Evolutionary conservation across 2,113 vertebrate genomes (phyloP).

Genomic region (Aptenodytes forsteri): DNA sequence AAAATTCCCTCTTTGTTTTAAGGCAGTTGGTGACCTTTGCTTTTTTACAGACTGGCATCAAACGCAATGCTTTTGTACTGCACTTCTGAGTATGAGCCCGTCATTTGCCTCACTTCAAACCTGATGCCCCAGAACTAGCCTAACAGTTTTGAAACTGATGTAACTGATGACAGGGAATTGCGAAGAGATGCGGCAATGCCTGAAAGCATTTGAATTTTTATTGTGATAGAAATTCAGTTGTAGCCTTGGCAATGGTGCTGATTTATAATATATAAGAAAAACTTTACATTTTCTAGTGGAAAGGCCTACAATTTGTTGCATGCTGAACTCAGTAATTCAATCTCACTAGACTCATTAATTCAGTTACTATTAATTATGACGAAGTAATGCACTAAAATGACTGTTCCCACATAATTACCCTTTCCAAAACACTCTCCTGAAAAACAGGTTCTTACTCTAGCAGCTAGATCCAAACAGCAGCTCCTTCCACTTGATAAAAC

Average conservation of each 20-base stretch:
- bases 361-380: neutral
- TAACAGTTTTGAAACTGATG: neutral
- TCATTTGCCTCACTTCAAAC: neutral
- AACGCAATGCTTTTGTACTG: neutral
- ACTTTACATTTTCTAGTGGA: neutral
- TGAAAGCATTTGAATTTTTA: neutral
- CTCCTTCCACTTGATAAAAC: neutral
- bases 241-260: neutral
- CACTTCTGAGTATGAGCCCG: neutral
- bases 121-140: neutral
- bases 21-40: neutral
- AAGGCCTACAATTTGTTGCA: neutral
- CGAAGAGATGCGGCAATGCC: neutral
- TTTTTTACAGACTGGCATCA: neutral
- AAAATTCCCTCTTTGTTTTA: neutral
- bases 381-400: neutral
- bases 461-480: neutral
- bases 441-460: neutral
- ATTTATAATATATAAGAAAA: neutral
- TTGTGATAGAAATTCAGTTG: neutral
- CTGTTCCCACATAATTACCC: slow-evolving; percentile 2
- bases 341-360: neutral
- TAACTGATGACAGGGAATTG: neutral
- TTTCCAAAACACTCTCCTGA: neutral
- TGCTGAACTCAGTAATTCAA: neutral